A percentile compares a stretch with the other conserved stretches of the same genome.
Evolutionary conservation across 2,888 invertebrate genomes (phyloP).

Genomic region (Harmothoe impar): DNA sequence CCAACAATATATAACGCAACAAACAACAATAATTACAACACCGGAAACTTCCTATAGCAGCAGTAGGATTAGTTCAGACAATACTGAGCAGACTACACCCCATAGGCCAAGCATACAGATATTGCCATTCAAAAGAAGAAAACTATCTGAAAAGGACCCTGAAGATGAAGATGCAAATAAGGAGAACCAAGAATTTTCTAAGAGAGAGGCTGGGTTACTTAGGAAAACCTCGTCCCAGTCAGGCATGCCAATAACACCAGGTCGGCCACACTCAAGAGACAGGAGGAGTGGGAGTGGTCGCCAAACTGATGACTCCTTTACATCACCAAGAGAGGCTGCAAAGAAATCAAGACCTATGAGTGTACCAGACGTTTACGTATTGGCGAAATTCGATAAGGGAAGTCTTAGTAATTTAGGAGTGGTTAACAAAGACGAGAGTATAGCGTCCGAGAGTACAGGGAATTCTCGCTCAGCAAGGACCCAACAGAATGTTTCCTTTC

Average conservation of each 20-base stretch:
- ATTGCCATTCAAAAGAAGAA: constrained; percentile 15
- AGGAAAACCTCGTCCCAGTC: not conserved
- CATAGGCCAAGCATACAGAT: not conserved
- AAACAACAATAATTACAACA: not conserved
- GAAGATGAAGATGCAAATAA: not conserved
- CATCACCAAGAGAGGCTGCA: not conserved
- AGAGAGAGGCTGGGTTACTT: not conserved
- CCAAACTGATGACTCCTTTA: constrained; percentile 17
- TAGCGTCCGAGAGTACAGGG: not conserved
- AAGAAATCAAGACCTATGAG: constrained; percentile 17
- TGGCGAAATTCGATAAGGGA: constrained; percentile 34
- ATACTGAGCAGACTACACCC: not conserved
- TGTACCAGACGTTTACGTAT: constrained; percentile 37
- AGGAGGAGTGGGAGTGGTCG: not conserved
- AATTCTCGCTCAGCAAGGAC: not conserved
- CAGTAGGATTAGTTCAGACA: not conserved
- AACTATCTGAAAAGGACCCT: not conserved
- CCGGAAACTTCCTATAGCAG: not conserved
- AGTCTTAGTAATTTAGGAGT: constrained; percentile 49
- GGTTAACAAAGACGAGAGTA: not conserved
- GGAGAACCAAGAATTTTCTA: not conserved
- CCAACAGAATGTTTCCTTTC: not conserved
- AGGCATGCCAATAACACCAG: not conserved
- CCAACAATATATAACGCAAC: not conserved
- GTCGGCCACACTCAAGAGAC: not conserved